These are phyloP conservation scores for Philypnodon macrostomus DNA, from an alignment of 2,797 vertebrate genomes.

Conservation along the genomic window DNA sequence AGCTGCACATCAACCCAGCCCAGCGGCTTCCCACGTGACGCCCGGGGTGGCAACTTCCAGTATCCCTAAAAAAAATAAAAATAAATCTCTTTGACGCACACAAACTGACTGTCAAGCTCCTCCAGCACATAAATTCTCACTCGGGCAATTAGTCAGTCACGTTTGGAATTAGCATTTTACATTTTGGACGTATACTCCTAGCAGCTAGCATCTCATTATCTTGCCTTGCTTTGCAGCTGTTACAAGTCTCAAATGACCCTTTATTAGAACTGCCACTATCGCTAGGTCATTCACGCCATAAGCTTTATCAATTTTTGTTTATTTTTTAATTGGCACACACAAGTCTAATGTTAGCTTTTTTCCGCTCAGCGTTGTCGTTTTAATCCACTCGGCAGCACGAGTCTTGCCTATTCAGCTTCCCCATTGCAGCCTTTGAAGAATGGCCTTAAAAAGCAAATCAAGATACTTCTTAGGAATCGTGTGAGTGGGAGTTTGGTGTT, in stretches of 20 bases:
- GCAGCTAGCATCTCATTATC: conserved; percentile 9
- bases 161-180: conserved; percentile 16
- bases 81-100: conserved; percentile 21
- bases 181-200: conserved; percentile 1
- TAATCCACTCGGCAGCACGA: conserved; percentile 54
- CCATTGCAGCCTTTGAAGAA: conserved; percentile 47
- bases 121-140: conserved; percentile 33
- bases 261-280: conserved; percentile 38
- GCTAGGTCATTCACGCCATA: conserved; percentile 31
- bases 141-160: conserved; percentile 62
- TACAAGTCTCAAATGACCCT: conserved; percentile 40
- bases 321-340: conserved; percentile 10
- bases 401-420: conserved; percentile 38
- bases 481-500: conserved; percentile 6
- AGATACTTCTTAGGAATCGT: conserved; percentile 29
- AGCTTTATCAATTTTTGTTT: conserved; percentile 17
- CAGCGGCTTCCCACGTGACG: conserved; percentile 49
- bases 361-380: conserved; percentile 55
- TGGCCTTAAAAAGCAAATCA: conserved; percentile 56
- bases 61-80: conserved; percentile 5
- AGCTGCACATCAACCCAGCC: conserved; percentile 68
- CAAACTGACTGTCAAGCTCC: conserved; percentile 45
- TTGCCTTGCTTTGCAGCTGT: conserved; percentile 6
- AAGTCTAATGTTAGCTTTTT: conserved; percentile 47
- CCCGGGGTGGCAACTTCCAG: conserved; percentile 50